Conservation (phyloP, 2,888 invertebrate genomes). For the Hedychridium roseum region DNA sequence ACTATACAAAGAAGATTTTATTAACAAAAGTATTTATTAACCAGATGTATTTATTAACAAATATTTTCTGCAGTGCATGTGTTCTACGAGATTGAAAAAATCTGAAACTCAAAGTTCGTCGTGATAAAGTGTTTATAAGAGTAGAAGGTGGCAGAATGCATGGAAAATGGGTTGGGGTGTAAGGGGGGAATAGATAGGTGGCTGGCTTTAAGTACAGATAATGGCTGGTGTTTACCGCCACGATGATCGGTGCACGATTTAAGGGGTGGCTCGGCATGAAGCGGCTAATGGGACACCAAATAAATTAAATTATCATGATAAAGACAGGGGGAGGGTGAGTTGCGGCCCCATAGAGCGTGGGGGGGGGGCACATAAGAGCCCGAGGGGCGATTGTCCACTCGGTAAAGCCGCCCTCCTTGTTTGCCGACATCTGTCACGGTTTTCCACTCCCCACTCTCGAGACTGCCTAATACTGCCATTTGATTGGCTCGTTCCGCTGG, state of each 20-base stretch:
- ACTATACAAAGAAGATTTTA: too few species aligned
- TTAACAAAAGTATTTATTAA: too few species aligned
- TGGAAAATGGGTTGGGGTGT: too few species aligned
- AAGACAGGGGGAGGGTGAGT: slow-evolving; percentile 38
- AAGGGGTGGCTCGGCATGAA: slow-evolving; percentile 53
- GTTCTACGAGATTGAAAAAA: too few species aligned
- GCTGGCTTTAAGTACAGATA: slow-evolving; percentile 52
- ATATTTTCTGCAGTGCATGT: too few species aligned
- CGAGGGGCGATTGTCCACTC: slow-evolving; percentile 59
- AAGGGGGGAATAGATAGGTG: not conserved
- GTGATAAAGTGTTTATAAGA: too few species aligned
- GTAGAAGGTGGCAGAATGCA: too few species aligned
- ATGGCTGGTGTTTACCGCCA: slow-evolving; percentile 57
- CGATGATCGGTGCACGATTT: slow-evolving; percentile 55
- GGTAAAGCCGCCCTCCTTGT: slow-evolving; percentile 59
- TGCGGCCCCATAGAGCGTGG: slow-evolving; percentile 16
- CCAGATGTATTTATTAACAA: too few species aligned
- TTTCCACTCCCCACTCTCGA: too few species aligned
- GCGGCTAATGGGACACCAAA: slow-evolving; percentile 57
- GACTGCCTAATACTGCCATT: too few species aligned
- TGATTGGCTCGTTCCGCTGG: too few species aligned
- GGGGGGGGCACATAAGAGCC: slow-evolving; percentile 39
- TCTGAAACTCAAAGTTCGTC: too few species aligned
- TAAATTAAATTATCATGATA: slow-evolving; percentile 63
- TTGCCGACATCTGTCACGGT: slow-evolving; percentile 62